phyloP scores from a whole-genome alignment of 2,113 vertebrate genomes.

The Tonatia bakeri region DNA sequence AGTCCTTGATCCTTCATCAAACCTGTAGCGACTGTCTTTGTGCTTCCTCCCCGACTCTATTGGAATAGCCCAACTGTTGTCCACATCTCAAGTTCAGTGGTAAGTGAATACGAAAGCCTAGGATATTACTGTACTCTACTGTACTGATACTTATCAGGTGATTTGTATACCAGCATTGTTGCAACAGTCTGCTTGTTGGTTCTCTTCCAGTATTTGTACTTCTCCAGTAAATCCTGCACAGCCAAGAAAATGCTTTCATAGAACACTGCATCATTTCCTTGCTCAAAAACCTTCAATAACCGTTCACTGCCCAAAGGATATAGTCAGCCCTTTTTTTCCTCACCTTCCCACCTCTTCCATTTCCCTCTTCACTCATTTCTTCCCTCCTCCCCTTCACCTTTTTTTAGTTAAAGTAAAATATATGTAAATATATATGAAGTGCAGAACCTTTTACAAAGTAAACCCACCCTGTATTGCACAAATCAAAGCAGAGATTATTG shows the following conservation, averaged over 20 bases:
- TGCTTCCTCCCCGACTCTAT: too few relatives aligned
- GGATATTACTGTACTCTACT: too few relatives aligned
- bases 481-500: not conserved
- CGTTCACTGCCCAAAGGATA: not conserved
- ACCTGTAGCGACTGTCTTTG: not conserved
- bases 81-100: too few relatives aligned
- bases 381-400: not conserved
- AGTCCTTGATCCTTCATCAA: not conserved
- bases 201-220: not conserved
- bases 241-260: conserved; percentile 12
- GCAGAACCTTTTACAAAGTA: not conserved
- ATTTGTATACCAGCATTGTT: not conserved
- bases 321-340: not conserved
- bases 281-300: not conserved
- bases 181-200: not conserved
- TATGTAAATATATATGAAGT: not conserved
- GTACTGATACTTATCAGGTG: not conserved
- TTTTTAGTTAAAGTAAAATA: not conserved
- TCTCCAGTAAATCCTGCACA: not conserved
- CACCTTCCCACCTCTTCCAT: not conserved
- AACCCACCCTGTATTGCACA: not conserved
- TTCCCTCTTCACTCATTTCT: not conserved
- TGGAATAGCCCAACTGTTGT: too few relatives aligned
- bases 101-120: too few relatives aligned
- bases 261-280: not conserved